phyloP scores from a whole-genome alignment of 2,797 vertebrate genomes.

The Peromyscus nudipes region DNA sequence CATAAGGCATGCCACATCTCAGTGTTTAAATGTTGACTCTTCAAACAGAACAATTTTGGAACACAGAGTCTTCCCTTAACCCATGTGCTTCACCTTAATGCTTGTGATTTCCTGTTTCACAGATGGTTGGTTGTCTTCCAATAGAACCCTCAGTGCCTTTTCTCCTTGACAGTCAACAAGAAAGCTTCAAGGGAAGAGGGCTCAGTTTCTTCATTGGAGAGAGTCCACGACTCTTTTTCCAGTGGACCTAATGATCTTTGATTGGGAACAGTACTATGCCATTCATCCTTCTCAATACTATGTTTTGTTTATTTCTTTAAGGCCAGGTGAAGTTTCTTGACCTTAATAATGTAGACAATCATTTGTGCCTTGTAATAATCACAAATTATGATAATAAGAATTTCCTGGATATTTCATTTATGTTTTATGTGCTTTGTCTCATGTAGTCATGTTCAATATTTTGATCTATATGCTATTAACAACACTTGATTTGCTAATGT shows the following conservation, averaged over 20 bases:
- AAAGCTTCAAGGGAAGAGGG: not conserved
- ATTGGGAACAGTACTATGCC: not conserved
- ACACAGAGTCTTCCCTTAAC: not conserved
- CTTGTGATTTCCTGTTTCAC: slow-evolving; percentile 1
- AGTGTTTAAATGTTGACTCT: slow-evolving; percentile 16
- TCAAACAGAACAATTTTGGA: not conserved
- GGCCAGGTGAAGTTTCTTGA: slow-evolving; percentile 39
- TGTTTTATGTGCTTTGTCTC: slow-evolving; percentile 25
- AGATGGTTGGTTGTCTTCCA: not conserved
- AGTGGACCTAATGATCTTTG: slow-evolving; percentile 10
- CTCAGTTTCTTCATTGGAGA: not conserved
- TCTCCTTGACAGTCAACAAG: not conserved
- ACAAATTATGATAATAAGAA: slow-evolving; percentile 40
- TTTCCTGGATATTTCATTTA: not conserved
- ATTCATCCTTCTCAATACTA: not conserved
- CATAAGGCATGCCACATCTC: not conserved
- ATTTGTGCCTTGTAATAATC: not conserved
- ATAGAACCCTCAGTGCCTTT: not conserved
- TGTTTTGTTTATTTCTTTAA: slow-evolving; percentile 28
- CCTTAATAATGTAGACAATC: slow-evolving; percentile 9
- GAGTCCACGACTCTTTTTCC: not conserved
- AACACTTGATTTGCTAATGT: slow-evolving; percentile 2
- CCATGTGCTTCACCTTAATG: not conserved
- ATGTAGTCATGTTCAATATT: slow-evolving; percentile 4
- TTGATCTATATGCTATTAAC: slow-evolving; percentile 24